phyloP scores from a whole-genome alignment of 2,113 vertebrate species.

The Gymnocephalus cernua region DNA sequence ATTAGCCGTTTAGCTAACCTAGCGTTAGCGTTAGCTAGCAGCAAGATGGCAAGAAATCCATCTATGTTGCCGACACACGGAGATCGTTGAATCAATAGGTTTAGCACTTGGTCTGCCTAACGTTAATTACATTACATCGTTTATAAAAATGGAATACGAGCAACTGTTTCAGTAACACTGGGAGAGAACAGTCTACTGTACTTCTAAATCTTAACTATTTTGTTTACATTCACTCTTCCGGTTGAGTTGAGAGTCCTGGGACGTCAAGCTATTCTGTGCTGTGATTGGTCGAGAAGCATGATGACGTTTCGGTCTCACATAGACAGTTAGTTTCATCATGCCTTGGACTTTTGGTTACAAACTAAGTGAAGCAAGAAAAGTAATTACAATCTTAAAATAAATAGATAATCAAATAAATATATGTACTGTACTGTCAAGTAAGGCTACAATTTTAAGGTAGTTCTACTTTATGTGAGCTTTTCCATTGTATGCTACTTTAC shows the following conservation, averaged over 20 bases:
- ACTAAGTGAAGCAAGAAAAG: neutral
- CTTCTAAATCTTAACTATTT: neutral
- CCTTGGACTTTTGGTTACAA: neutral
- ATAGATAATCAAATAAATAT: neutral
- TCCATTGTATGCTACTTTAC: neutral
- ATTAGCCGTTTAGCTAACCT: constrained; percentile 19
- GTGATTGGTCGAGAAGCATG: constrained; percentile 56
- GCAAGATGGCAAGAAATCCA: neutral
- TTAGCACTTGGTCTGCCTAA: neutral
- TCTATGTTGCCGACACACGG: neutral
- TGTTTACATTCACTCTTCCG: constrained; percentile 67
- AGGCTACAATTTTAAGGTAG: too few species aligned
- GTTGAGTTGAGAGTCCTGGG: neutral
- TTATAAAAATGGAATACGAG: neutral
- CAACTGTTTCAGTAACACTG: too few species aligned
- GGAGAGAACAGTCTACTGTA: rapidly evolving
- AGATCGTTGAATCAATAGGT: neutral
- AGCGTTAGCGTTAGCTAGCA: constrained; percentile 10
- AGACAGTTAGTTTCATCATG: too few species aligned
- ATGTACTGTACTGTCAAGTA: neutral
- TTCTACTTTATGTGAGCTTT: neutral
- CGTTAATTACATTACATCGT: too few species aligned
- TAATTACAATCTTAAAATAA: neutral
- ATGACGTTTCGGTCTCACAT: neutral
- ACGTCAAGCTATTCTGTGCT: neutral